phyloP scores from a whole-genome alignment of 2,113 vertebrate species.

The Pristiophorus japonicus region DNA sequence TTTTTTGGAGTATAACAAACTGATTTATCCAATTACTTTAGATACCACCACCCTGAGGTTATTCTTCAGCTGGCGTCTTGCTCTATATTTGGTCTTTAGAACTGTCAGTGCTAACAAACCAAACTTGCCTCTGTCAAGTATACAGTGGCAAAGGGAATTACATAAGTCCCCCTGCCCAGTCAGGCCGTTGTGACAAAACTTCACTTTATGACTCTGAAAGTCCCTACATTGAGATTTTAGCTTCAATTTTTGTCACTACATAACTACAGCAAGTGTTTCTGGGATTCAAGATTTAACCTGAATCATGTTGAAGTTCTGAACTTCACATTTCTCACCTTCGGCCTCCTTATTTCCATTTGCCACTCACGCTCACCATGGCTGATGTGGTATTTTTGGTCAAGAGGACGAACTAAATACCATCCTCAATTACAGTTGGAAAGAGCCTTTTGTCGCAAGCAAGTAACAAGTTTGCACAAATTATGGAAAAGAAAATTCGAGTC shows the following conservation, averaged over 20 bases:
- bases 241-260: neutral
- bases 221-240: neutral
- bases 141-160: neutral
- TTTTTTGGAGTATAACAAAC: neutral
- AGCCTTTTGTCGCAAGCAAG: neutral
- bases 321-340: neutral
- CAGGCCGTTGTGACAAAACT: neutral
- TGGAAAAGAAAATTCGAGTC: neutral
- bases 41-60: neutral
- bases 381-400: neutral
- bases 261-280: neutral
- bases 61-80: neutral
- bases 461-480: neutral
- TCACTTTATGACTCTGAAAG: neutral
- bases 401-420: neutral
- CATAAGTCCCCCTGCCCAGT: neutral
- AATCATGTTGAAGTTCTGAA: neutral
- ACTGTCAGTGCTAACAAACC: neutral
- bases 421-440: neutral
- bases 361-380: neutral
- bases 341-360: neutral
- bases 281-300: neutral
- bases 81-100: neutral
- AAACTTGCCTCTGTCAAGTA: neutral
- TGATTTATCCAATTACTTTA: slow-evolving; percentile 22